phyloP scores from a whole-genome alignment of 2,888 invertebrate species.

The Leptinotarsa peninsularis region DNA sequence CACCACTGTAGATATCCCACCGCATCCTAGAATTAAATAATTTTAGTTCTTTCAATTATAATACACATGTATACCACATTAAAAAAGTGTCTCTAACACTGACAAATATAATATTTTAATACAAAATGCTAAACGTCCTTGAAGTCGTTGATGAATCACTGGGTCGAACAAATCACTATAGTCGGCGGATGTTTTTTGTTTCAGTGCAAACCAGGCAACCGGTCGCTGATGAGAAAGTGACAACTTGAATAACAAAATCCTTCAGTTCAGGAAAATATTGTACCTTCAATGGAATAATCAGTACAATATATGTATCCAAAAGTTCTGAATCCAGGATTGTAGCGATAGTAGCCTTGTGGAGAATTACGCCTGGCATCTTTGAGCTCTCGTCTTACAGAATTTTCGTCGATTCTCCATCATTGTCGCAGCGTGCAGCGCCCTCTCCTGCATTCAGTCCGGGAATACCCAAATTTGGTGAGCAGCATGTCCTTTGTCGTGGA shows the following conservation, averaged over 20 bases:
- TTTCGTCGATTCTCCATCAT: background rate
- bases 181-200: constrained; percentile 28
- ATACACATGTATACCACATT: constrained; percentile 60
- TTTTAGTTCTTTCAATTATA: constrained; percentile 45
- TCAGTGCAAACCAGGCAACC: constrained; percentile 13
- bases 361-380: background rate
- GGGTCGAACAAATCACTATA: constrained; percentile 38
- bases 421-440: background rate
- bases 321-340: background rate
- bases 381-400: background rate
- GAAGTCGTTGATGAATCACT: constrained; percentile 48
- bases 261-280: background rate
- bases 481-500: constrained; percentile 50
- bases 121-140: constrained; percentile 62
- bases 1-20: constrained; percentile 48
- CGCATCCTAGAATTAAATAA: constrained; percentile 42
- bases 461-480: constrained; percentile 28
- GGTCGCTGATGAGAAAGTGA: background rate
- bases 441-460: constrained; percentile 12
- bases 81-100: constrained; percentile 59
- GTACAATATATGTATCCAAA: background rate
- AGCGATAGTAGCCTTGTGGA: background rate
- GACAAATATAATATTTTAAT: constrained; percentile 49
- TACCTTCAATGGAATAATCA: constrained; percentile 7
- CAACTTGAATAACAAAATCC: background rate